Base-by-base conservation (phyloP, 2,797 vertebrate species). In the Lindbergichthys nudifrons region DNA sequence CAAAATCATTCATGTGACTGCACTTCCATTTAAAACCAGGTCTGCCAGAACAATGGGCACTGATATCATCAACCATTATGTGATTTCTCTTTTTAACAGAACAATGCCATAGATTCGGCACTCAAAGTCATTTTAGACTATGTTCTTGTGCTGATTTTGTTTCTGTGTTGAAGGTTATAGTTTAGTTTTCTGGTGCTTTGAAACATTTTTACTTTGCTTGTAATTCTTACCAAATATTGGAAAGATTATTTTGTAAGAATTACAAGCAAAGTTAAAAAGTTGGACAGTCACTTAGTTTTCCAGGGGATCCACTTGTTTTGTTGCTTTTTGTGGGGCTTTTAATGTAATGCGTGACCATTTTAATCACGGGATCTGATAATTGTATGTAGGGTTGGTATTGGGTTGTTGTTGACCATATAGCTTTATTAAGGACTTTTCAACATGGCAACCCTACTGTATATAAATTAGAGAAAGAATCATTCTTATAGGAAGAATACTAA, bases 21-120 rank as follows among this genome's bases (percentile, higher is more conserved):
- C 66, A 32, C 19, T 41, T 43, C 65, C 75, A 76, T 67, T 83
- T 77, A 10, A 62, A 74, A 80, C 77, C 82, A 63, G 54, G 57
- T 61, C 68, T 58, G 60, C 65, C 18, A 4, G 61, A 26, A 58
- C 59, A 81, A 70, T 73, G 62, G 66, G 41, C 39, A 16, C 30
- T 80, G 70, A 77, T 77, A 58, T 76, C 46, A 65, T 69, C 52
- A 65, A 7, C 47, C 32, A 64, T 54, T 84, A 39, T 64, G 43
- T 57, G 66, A 64, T 75, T 85, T 73, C 13, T 82, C 42, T 73
- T 74, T 77, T 78, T 30, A 23, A 23, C 14, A 3, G 51, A 52
- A 65, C 36, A 53, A 60, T 79, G 10, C 10, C 19, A 36, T 4
- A 42, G 21, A 47, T 12, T 21, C 36, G 15, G 3, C 23, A 1